Evolutionary conservation across 2,888 invertebrate species (phyloP).

Genomic region (Galerucella calmariensis): DNA sequence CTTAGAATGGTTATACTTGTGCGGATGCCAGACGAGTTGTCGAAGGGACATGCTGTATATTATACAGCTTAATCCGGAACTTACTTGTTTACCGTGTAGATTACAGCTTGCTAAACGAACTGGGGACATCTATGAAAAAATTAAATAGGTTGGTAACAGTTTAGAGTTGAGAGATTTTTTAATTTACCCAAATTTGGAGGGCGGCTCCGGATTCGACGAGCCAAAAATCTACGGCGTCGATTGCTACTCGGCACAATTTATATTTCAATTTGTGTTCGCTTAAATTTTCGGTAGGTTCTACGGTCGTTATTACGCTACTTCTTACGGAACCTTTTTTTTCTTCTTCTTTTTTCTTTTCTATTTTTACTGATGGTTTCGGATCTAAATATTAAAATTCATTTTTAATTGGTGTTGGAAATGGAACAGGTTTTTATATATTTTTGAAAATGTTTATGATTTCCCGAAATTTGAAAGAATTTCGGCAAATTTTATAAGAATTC

Average conservation of each 20-base stretch:
- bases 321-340: slow-evolving; percentile 53
- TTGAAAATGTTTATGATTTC: no score
- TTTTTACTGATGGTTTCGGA: slow-evolving; percentile 34
- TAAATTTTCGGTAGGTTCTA: slow-evolving; percentile 49
- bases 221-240: slow-evolving; percentile 91
- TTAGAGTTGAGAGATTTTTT: neutral
- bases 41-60: slow-evolving; percentile 66
- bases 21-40: slow-evolving; percentile 63
- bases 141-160: slow-evolving; percentile 4
- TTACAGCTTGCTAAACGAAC: slow-evolving; percentile 91
- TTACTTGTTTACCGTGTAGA: slow-evolving; percentile 92
- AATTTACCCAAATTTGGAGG: slow-evolving; percentile 80
- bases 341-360: slow-evolving; percentile 47
- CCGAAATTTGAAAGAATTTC: no score
- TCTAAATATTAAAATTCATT: slow-evolving; percentile 27
- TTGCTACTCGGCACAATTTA: slow-evolving; percentile 87
- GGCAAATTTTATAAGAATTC: no score
- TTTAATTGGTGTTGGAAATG: neutral
- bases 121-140: slow-evolving; percentile 76
- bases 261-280: slow-evolving; percentile 78
- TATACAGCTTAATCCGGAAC: slow-evolving; percentile 88
- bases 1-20: slow-evolving; percentile 62
- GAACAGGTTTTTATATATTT: no score
- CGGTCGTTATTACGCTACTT: slow-evolving; percentile 39
- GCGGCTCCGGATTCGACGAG: slow-evolving; percentile 90